A percentile compares a stretch with the other conserved stretches of the same genome.
Evolutionary conservation across 2,113 vertebrate species (phyloP).

Genomic region (Copsychus sechellarum): DNA sequence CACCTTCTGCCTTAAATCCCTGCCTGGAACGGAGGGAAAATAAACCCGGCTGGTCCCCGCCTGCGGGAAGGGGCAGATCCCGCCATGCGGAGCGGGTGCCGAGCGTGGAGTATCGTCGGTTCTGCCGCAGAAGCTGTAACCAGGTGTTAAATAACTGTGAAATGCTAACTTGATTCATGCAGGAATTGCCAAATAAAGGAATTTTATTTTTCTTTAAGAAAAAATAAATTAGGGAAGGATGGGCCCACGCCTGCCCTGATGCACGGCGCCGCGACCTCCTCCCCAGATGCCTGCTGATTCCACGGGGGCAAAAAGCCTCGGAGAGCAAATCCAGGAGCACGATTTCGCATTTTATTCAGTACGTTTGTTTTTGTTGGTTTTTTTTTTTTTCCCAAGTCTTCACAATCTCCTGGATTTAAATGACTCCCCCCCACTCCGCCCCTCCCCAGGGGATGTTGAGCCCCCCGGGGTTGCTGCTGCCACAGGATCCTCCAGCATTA

Average conservation of each 20-base stretch:
- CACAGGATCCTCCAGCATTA: not conserved
- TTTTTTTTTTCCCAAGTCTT: not conserved
- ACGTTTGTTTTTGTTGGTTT: no score
- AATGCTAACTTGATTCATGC: not conserved
- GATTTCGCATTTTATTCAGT: not conserved
- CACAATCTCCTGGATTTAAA: not conserved
- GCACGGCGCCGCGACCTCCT: not conserved
- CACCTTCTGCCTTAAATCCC: not conserved
- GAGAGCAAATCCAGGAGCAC: not conserved
- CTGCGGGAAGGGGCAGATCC: not conserved
- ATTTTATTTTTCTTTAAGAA: not conserved
- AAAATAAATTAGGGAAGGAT: not conserved
- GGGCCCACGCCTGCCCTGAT: not conserved
- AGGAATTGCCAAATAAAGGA: not conserved
- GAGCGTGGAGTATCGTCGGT: not conserved
- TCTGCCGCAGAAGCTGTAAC: conserved; percentile 3
- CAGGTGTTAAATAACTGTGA: conserved; percentile 49
- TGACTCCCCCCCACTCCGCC: no score
- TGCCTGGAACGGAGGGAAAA: not conserved
- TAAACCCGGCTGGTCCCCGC: not conserved
- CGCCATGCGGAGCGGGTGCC: not conserved
- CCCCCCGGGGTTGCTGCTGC: not conserved
- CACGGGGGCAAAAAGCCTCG: not conserved
- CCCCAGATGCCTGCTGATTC: not conserved
- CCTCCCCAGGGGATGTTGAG: not conserved